Evolutionary conservation across 2,888 invertebrate species (phyloP).

Genomic region (Amblyjoppa proteus): DNA sequence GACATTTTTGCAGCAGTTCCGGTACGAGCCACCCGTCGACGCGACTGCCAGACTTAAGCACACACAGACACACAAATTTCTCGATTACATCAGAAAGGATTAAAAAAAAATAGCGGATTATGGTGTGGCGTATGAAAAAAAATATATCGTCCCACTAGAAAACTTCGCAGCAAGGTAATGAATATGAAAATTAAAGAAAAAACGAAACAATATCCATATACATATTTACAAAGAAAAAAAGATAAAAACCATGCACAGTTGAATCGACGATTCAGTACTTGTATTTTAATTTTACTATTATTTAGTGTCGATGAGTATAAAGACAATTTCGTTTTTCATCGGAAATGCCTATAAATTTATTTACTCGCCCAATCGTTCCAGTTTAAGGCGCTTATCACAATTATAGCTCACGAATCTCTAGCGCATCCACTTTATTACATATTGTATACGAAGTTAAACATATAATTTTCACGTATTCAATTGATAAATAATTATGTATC

Average conservation of each 20-base stretch:
- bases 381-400: conserved; percentile 45
- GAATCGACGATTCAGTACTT: conserved; percentile 14
- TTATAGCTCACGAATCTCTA: conserved; percentile 49
- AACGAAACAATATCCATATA: background rate
- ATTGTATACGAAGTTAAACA: background rate
- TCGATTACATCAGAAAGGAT: conserved; percentile 31
- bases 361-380: conserved; percentile 36
- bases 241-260: conserved; percentile 14
- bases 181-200: conserved; percentile 10
- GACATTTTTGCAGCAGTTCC: conserved; percentile 40
- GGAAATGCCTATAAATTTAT: conserved; percentile 28
- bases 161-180: conserved; percentile 53
- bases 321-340: background rate
- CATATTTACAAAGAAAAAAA: conserved; percentile 13
- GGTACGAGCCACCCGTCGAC: conserved; percentile 48
- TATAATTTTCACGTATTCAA: conserved; percentile 33
- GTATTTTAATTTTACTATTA: background rate
- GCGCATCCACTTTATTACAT: conserved; percentile 35
- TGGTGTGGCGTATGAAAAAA: conserved; percentile 42
- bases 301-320: conserved; percentile 2
- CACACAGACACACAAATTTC: conserved; percentile 27
- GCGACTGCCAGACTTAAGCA: conserved; percentile 46
- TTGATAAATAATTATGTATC: background rate
- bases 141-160: conserved; percentile 30
- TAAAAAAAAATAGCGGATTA: conserved; percentile 30